Evolutionary conservation across 2,797 vertebrate genomes (phyloP).

Genomic region (Hafferia zeledoni): DNA sequence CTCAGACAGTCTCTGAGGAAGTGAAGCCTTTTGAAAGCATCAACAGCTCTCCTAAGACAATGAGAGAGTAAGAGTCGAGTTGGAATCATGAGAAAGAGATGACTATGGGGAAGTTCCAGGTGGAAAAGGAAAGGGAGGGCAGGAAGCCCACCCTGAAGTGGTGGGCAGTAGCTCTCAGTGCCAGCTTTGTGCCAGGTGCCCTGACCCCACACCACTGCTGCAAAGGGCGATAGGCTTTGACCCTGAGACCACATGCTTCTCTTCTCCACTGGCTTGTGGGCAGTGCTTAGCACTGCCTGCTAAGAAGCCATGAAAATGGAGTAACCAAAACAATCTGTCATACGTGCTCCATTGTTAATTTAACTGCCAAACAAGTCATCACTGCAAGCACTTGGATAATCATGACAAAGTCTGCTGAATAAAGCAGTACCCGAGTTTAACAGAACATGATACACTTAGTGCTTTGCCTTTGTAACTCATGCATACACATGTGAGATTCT

Average conservation of each 20-base stretch:
- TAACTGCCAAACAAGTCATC: neutral
- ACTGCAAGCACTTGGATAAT: neutral
- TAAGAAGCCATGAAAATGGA: neutral
- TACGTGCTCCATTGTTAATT: neutral
- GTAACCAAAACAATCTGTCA: neutral
- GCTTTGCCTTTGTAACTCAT: neutral
- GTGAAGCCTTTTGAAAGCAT: neutral
- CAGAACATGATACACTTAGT: fast-evolving
- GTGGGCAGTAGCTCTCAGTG: neutral
- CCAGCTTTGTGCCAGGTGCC: neutral
- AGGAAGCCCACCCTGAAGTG: neutral
- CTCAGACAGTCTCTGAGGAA: neutral
- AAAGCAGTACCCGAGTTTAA: neutral
- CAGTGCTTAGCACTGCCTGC: neutral
- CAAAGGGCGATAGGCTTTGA: neutral
- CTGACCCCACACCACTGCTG: fast-evolving
- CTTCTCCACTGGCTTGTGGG: neutral
- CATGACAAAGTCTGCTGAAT: neutral
- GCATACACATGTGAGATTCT: neutral
- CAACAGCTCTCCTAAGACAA: neutral
- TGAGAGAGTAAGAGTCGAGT: fast-evolving
- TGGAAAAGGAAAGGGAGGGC: neutral
- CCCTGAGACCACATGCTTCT: fast-evolving
- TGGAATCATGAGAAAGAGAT: neutral
- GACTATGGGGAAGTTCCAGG: neutral